A percentile compares a stretch with the other conserved stretches of the same genome.
phyloP scores from a whole-genome alignment of 2,888 invertebrate species.

The Clepsis dumicolana region DNA sequence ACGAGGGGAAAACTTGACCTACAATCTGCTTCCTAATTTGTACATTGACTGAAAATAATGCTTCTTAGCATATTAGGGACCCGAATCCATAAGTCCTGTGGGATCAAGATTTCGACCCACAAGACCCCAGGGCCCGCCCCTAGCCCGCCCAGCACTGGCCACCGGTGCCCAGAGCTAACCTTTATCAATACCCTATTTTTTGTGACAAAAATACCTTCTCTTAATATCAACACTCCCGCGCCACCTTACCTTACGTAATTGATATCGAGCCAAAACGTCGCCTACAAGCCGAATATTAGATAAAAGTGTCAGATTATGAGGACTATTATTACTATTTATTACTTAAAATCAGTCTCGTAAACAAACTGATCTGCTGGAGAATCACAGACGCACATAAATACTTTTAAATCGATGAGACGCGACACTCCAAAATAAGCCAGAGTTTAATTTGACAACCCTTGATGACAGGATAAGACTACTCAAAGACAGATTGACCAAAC shows the following conservation, averaged over 20 bases:
- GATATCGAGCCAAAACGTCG: slow-evolving; percentile 73
- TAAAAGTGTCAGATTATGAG: slow-evolving; percentile 60
- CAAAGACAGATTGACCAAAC: slow-evolving; percentile 7
- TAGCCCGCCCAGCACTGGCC: slow-evolving; percentile 51
- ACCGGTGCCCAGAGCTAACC: slow-evolving; percentile 76
- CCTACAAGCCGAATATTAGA: slow-evolving; percentile 59
- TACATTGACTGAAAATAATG: slow-evolving; percentile 35
- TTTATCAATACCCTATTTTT: slow-evolving; percentile 66
- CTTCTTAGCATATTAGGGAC: background rate
- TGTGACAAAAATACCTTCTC: slow-evolving; percentile 84
- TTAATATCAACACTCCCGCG: slow-evolving; percentile 61
- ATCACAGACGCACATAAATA: slow-evolving; percentile 42
- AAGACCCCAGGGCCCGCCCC: background rate
- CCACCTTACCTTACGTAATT: slow-evolving; percentile 73
- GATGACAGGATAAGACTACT: background rate
- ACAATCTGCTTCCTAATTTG: slow-evolving; percentile 28
- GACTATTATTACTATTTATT: slow-evolving; percentile 67
- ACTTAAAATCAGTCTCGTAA: slow-evolving; percentile 85
- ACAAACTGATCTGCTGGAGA: slow-evolving; percentile 65
- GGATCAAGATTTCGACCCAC: background rate
- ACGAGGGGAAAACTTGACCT: slow-evolving; percentile 38
- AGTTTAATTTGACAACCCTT: background rate
- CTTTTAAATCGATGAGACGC: slow-evolving; percentile 32
- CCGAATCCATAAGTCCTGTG: background rate
- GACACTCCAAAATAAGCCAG: slow-evolving; percentile 24